These are phyloP conservation scores for Dicerorhinus sumatrensis DNA, from an alignment of 2,113 vertebrate species.

Conservation along the genomic window DNA sequence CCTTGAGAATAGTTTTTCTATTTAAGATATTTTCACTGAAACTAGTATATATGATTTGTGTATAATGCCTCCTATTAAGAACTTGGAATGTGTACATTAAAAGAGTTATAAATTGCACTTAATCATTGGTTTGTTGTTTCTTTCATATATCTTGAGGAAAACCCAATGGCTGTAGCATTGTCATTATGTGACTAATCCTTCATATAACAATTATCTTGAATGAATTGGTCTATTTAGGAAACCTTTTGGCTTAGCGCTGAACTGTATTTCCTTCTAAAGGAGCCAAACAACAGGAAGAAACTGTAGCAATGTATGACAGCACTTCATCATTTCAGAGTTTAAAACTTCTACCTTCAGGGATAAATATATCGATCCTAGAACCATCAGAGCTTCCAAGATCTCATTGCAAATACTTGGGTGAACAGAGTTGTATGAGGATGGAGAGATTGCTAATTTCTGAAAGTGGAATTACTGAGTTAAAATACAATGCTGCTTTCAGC, in stretches of 20 bases:
- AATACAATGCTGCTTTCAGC: neutral
- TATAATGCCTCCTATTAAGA: neutral
- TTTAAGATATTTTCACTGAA: constrained; percentile 36
- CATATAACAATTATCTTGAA: constrained; percentile 61
- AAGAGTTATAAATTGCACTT: constrained; percentile 27
- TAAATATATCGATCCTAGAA: neutral
- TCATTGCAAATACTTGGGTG: neutral
- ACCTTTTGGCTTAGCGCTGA: neutral
- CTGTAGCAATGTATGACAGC: neutral
- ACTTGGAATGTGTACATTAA: neutral
- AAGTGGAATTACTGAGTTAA: neutral
- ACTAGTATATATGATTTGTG: neutral
- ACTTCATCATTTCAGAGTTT: constrained; percentile 34
- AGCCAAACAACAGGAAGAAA: constrained; percentile 40
- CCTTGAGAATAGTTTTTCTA: neutral
- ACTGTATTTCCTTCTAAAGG: neutral
- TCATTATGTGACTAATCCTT: constrained; percentile 58
- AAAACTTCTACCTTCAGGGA: constrained; percentile 5
- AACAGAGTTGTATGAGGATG: neutral
- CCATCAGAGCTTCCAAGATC: neutral
- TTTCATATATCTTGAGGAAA: constrained; percentile 27
- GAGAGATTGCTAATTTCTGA: constrained; percentile 28
- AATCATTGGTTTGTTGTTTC: constrained; percentile 1
- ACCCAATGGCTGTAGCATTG: neutral
- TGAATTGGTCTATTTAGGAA: constrained; percentile 52